Base-by-base conservation (phyloP, 2,113 vertebrate genomes). In the Phocoena sinus region DNA sequence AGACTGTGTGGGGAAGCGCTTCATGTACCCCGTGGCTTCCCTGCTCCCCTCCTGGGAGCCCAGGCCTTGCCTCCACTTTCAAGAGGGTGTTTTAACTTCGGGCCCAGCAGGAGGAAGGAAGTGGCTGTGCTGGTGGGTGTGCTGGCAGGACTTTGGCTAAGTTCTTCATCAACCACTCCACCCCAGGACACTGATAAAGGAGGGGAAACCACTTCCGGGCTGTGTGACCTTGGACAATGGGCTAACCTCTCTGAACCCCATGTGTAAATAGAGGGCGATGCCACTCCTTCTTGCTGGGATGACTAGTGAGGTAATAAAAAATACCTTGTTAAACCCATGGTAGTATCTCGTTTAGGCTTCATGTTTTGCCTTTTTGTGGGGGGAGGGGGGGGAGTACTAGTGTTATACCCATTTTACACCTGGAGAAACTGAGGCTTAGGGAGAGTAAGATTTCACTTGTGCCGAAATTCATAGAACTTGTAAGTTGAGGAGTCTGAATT, bases 351-450 rank as follows among this genome's bases (percentile, higher is more conserved):
- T 33, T 68, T 3, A 20, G 28, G 62, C 41, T 53, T 14, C 28
- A 6, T 2, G 38, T 18, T 8, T 2, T 11, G 47, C 58, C 15
- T 50, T 74, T 17, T 17, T 12, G 26, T 11, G 15, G 60, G 11
- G 44, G 18, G 0, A 5, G 13, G 6, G 0, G 0, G 0, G 20
- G 21, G 6, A 11, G 18, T 13, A 10, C 38, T n/a, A 0, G 8
- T 25, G 4, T 20, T 6, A 3, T 11, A 36, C 25, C 44, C 33
- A 8, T 9, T 81, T 20, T 13, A 81, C 5, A n/a, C 1, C 53
- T 7, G 38, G n/a, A 70, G 47, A 95, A 53, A 33, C 58, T 25
- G 58, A 80, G 47, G 65, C 25, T 38, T 4, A 18, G 62, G 11
- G 84, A 60, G 31, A 38, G 36, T 20, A 60, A 50, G 33, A 47